Base-by-base conservation (phyloP, 2,888 invertebrate species). In the Euspilapteryx auroguttella region DNA sequence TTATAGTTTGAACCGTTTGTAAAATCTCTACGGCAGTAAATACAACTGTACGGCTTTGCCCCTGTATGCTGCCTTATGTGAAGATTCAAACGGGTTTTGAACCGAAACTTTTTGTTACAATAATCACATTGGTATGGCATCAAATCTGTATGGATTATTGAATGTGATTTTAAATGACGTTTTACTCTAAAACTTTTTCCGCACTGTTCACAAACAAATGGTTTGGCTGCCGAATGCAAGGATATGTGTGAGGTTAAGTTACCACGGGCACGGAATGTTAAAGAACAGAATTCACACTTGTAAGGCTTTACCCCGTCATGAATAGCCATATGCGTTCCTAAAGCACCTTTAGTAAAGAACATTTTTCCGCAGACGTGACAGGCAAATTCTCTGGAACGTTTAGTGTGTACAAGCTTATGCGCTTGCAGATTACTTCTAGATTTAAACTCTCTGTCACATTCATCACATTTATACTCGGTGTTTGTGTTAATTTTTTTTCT, bases 1-100 rank as follows among this genome's bases (percentile, higher is more conserved):
- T 76, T 75, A 37, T 47, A 66, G 42, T 73, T 75, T 0, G 73
- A 75, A 0, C 75, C 73, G n/a, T 75, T 75, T 0, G 73, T 73
- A 11, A 75, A 76, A 34, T 69, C 68, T 10, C 73, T 34, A 32
- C 62, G 57, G 35, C 76, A 76, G 12, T 56, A 59, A 0, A 57
- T 32, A 49, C 76, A 75, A 10, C 48, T 55, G 17, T 75, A 75
- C 0, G 76, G 76, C 21, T 71, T 73, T 0, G 64, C 68, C 0
- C 76, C 76, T 0, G 76, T 76, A n/a, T 76, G 76, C 23, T 73
- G 75, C 6, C 75, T 40, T 24, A 73, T 35, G 39, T 75, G 76
- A 1, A 73, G 39, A 27, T 73, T 73, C 1, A 76, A 40, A 5
- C 73, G 43, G 1, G 75, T 71, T 34, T 73, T 71, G 35, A 75